Evolutionary conservation across 2,797 vertebrate species (phyloP).

Genomic region (Hybognathus amarus): DNA sequence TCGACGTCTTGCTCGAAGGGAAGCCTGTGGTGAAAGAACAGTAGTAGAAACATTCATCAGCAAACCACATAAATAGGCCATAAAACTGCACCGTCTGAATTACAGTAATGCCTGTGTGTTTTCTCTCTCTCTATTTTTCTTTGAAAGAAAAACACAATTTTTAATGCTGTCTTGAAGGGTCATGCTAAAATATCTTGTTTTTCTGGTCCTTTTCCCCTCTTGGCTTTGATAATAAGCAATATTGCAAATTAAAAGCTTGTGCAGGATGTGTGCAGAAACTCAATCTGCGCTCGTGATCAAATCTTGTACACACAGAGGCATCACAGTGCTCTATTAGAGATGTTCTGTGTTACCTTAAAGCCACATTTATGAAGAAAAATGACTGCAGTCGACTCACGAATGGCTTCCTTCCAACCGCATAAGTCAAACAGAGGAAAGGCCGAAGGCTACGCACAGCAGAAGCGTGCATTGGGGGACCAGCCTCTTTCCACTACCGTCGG

Average conservation of each 20-base stretch:
- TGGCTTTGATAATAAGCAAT: slow-evolving; percentile 28
- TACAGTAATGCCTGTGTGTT: slow-evolving; percentile 23
- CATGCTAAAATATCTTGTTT: slow-evolving; percentile 15
- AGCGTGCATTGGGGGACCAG: slow-evolving; percentile 47
- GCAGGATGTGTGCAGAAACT: slow-evolving; percentile 16
- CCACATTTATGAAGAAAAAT: slow-evolving; percentile 55
- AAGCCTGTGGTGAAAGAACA: slow-evolving; percentile 75
- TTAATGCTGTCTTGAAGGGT: background rate
- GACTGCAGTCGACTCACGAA: slow-evolving; percentile 39
- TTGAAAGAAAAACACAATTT: slow-evolving; percentile 9
- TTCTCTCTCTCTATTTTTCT: background rate
- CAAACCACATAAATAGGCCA: slow-evolving; percentile 48
- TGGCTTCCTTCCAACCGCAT: slow-evolving; percentile 36
- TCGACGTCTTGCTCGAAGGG: slow-evolving; percentile 91
- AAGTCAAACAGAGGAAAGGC: slow-evolving; percentile 40
- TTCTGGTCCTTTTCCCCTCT: background rate
- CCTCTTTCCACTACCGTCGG: slow-evolving; percentile 47
- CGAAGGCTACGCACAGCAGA: slow-evolving; percentile 40
- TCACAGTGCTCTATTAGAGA: slow-evolving; percentile 36
- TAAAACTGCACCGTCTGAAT: slow-evolving; percentile 3
- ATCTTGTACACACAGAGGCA: slow-evolving; percentile 15
- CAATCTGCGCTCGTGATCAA: slow-evolving; percentile 15
- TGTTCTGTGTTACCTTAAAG: slow-evolving; percentile 36
- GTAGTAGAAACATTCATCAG: slow-evolving; percentile 68
- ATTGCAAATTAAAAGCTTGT: slow-evolving; percentile 13